phyloP scores from a whole-genome alignment of 2,797 vertebrate genomes.

The Sternotherus odoratus region DNA sequence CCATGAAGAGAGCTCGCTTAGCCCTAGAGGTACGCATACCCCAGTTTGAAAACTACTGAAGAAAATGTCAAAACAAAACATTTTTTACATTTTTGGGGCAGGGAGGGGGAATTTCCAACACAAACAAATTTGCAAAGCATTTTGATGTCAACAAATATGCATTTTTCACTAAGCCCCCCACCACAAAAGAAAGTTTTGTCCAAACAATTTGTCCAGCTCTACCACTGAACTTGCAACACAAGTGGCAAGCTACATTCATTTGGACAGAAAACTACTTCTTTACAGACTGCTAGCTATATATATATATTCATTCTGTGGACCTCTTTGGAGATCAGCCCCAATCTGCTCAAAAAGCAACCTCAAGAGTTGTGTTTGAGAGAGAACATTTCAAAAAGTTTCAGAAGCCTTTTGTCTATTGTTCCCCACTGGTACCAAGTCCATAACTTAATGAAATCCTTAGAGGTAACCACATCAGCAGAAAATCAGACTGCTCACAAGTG shows the following conservation, averaged over 20 bases:
- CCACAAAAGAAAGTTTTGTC: not conserved
- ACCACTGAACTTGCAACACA: not conserved
- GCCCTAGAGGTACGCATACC: too few relatives aligned
- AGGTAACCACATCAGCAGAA: not conserved
- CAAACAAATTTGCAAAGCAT: not conserved
- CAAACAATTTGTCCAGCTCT: not conserved
- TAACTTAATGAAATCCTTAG: conserved; percentile 31
- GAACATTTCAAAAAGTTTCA: not conserved
- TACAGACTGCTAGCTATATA: not conserved
- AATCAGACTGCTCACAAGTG: not conserved
- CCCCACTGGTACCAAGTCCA: conserved; percentile 16
- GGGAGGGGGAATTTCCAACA: not conserved
- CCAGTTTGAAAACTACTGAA: too few relatives aligned
- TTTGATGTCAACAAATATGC: not conserved
- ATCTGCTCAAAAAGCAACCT: conserved; percentile 13
- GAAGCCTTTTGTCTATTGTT: conserved; percentile 1
- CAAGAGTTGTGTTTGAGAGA: not conserved
- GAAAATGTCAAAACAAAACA: not conserved
- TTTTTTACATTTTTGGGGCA: not conserved
- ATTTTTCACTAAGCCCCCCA: not conserved
- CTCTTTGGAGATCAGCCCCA: conserved; percentile 22
- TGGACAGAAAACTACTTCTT: conserved; percentile 39
- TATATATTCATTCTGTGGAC: not conserved
- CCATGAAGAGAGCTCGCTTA: too few relatives aligned
- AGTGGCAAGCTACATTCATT: not conserved